phyloP scores from a whole-genome alignment of 2,888 invertebrate species.

The Dryococelus australis region DNA sequence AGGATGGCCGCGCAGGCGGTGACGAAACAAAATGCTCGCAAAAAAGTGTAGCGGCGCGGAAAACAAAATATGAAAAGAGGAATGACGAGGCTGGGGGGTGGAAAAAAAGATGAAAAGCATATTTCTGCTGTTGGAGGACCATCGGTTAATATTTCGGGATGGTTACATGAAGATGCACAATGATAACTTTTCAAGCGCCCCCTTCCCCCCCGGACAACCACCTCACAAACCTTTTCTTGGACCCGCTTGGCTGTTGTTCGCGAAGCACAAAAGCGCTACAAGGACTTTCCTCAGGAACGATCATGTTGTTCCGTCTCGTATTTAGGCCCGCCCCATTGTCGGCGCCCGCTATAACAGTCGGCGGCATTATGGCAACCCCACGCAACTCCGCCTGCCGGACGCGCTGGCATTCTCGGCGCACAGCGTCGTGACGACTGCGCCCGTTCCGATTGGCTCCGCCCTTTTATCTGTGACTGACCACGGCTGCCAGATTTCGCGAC shows the following conservation, averaged over 20 bases:
- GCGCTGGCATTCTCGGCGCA: too few relatives aligned
- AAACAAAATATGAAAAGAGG: neutral
- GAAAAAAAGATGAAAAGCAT: conserved; percentile 18
- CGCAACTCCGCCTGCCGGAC: neutral
- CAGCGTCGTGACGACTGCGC: neutral
- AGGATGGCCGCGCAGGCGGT: neutral
- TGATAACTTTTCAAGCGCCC: conserved; percentile 19
- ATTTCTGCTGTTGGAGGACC: conserved; percentile 23
- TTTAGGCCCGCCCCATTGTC: conserved; percentile 6
- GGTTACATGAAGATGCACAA: conserved; percentile 31
- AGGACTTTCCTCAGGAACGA: neutral
- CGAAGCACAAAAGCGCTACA: neutral
- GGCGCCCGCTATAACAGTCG: neutral
- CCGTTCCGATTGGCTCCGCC: neutral
- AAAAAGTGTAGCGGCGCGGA: neutral
- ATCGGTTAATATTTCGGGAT: conserved; percentile 17
- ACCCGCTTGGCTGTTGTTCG: neutral
- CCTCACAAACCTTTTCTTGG: neutral
- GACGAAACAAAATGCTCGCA: conserved; percentile 3
- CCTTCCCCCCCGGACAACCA: neutral
- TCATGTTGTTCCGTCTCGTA: neutral
- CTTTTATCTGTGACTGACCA: neutral
- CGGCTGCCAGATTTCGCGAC: neutral
- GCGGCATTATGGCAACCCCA: neutral
- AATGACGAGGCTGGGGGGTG: neutral